Evolutionary conservation across 2,888 invertebrate species (phyloP).

Genomic region (Aleiodes testaceus): DNA sequence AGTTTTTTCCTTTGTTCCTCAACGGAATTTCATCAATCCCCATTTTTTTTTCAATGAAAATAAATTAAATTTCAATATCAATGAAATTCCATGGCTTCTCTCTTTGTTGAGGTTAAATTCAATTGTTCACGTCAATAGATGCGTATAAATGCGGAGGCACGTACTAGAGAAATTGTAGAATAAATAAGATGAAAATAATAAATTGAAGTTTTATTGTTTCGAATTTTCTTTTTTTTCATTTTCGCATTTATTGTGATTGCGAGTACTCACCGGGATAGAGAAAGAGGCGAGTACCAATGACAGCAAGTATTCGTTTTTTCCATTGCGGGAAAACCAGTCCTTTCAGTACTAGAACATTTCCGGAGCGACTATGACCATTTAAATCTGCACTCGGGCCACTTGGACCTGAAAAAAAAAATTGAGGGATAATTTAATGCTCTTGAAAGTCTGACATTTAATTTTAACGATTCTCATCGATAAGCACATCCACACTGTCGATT

Average conservation of each 20-base stretch:
- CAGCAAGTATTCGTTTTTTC: slow-evolving; percentile 77
- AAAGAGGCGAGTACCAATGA: slow-evolving; percentile 78
- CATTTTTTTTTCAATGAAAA: no score
- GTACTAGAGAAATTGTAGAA: background rate
- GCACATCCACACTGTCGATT: background rate
- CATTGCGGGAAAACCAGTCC: slow-evolving; percentile 82
- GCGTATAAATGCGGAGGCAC: slow-evolving; percentile 12
- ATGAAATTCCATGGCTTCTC: slow-evolving; percentile 26
- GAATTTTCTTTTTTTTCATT: background rate
- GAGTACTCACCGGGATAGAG: slow-evolving; percentile 75
- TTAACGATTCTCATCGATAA: no score
- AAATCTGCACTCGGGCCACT: slow-evolving; percentile 75
- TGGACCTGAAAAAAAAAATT: slow-evolving; percentile 72
- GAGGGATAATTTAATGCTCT: background rate
- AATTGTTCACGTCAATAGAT: background rate
- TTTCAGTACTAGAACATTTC: slow-evolving; percentile 76
- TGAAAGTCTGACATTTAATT: no score
- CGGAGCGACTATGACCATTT: slow-evolving; percentile 72
- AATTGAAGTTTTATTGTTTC: background rate
- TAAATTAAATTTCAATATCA: no score
- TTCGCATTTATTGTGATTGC: slow-evolving; percentile 6
- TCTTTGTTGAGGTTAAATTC: background rate
- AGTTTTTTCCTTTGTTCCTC: slow-evolving; percentile 11
- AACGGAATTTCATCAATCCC: background rate
- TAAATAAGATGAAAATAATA: background rate